A percentile compares a stretch with the other conserved stretches of the same genome.
Evolutionary conservation across 37 sponge, comb jelly and placozoan species (phyloP).

Genomic region (Aphrocallistes beatrix): DNA sequence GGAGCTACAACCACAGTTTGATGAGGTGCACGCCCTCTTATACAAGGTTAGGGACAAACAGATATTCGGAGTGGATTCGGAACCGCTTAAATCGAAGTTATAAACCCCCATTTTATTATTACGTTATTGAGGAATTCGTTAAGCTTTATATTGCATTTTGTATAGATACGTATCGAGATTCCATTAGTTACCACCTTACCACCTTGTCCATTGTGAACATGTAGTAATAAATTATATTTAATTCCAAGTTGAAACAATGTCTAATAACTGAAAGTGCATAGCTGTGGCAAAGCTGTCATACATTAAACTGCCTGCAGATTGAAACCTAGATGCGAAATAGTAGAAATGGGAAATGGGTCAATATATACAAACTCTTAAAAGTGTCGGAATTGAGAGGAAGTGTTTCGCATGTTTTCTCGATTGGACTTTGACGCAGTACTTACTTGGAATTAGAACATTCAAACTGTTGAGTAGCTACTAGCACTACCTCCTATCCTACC

Average conservation of each 20-base stretch:
- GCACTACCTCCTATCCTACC: neutral
- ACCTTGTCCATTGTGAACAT: no score
- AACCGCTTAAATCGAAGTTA: neutral
- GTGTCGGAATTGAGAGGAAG: neutral
- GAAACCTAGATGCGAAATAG: neutral
- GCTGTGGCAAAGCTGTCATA: no score
- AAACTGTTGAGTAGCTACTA: neutral
- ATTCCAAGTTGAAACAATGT: no score
- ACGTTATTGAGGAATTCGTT: no score
- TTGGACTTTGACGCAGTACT: neutral
- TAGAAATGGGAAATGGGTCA: neutral
- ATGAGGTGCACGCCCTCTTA: slow-evolving; percentile 44
- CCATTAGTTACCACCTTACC: no score
- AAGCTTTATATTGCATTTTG: no score
- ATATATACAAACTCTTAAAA: slow-evolving; percentile 2
- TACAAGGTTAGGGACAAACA: slow-evolving; percentile 38
- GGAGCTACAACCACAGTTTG: slow-evolving; percentile 53
- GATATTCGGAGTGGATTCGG: slow-evolving; percentile 16
- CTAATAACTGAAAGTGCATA: no score
- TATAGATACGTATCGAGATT: no score
- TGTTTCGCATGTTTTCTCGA: neutral
- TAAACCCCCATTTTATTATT: no score
- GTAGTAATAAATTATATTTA: no score
- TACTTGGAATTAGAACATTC: neutral
- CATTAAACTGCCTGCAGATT: neutral